Percentiles rank a stretch among this genome's conserved stretches.
Evolutionary conservation across 1,140 invertebrate species (phyloP).

Genomic region (Drosophila malerkotliana): DNA sequence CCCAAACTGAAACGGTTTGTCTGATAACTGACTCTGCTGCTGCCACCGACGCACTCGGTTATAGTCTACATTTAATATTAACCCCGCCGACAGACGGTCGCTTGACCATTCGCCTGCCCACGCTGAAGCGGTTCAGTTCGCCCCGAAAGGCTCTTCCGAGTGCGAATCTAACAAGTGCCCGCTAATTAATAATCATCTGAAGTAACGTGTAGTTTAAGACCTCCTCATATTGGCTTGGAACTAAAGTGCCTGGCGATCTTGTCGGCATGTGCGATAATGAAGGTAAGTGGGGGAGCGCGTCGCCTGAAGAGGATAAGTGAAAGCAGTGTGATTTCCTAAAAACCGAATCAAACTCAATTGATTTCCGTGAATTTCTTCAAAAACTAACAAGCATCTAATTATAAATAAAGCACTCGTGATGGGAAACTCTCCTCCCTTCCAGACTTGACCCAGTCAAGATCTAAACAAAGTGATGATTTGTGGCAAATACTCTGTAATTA

Average conservation of each 20-base stretch:
- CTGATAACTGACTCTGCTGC: conserved; percentile 23
- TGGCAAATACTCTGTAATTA: conserved; percentile 11
- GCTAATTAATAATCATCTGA: conserved; percentile 52
- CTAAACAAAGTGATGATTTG: neutral
- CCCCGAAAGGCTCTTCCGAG: conserved; percentile 10
- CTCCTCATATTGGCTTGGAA: neutral
- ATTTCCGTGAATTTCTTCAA: neutral
- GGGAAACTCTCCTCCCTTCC: neutral
- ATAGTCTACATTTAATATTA: conserved; percentile 14
- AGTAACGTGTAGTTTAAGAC: conserved; percentile 24
- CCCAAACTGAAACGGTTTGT: conserved; percentile 7
- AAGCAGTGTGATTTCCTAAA: conserved; percentile 1
- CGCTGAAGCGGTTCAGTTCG: conserved; percentile 34
- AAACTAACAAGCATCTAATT: too few species aligned
- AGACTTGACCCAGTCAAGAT: neutral
- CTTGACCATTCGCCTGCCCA: conserved; percentile 41
- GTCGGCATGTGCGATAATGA: conserved; percentile 46
- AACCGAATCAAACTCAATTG: neutral
- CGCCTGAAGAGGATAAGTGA: conserved; percentile 16
- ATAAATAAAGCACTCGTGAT: too few species aligned
- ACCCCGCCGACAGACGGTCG: conserved; percentile 4
- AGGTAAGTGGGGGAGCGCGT: conserved; percentile 26
- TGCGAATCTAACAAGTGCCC: conserved; percentile 42
- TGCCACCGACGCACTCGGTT: conserved; percentile 30
- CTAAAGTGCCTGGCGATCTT: conserved; percentile 13